phyloP scores from a whole-genome alignment of 1,140 invertebrate species.

The Macrobrachium rosenbergii region DNA sequence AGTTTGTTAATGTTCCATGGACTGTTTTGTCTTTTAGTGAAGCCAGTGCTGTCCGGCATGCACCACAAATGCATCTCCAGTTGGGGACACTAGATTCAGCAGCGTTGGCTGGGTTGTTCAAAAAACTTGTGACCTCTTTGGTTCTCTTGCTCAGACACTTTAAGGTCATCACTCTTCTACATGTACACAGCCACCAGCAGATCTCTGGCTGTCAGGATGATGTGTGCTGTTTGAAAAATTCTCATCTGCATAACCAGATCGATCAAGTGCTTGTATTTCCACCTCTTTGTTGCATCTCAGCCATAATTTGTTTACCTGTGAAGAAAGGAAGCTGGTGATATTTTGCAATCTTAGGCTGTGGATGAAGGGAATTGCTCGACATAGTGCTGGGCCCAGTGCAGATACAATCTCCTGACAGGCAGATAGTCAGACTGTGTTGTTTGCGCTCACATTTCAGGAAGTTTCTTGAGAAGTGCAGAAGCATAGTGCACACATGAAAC shows the following conservation, averaged over 20 bases:
- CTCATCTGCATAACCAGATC: constrained; percentile 23
- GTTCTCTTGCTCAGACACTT: constrained; percentile 7
- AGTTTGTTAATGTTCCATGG: not conserved
- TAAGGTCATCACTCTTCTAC: constrained; percentile 28
- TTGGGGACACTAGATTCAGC: not conserved
- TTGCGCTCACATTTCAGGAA: constrained; percentile 16
- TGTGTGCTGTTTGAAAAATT: not conserved
- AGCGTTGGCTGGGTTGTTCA: constrained; percentile 20
- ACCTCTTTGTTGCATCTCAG: too few relatives aligned
- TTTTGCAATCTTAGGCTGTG: too few relatives aligned
- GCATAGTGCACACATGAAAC: not conserved
- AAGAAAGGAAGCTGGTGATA: too few relatives aligned
- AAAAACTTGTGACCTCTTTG: constrained; percentile 9
- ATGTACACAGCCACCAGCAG: constrained; percentile 30
- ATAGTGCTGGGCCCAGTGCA: too few relatives aligned
- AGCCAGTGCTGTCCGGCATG: constrained; percentile 26
- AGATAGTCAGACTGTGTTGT: constrained; percentile 15
- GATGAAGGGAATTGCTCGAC: too few relatives aligned
- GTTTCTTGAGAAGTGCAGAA: not conserved
- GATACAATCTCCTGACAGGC: too few relatives aligned
- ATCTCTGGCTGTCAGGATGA: constrained; percentile 34
- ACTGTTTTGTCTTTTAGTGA: constrained; percentile 17
- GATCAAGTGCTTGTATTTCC: too few relatives aligned
- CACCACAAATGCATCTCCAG: constrained; percentile 1
- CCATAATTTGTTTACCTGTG: too few relatives aligned